Evolutionary conservation across 1,140 invertebrate genomes (phyloP).

Genomic region (Diorhabda elongata): DNA sequence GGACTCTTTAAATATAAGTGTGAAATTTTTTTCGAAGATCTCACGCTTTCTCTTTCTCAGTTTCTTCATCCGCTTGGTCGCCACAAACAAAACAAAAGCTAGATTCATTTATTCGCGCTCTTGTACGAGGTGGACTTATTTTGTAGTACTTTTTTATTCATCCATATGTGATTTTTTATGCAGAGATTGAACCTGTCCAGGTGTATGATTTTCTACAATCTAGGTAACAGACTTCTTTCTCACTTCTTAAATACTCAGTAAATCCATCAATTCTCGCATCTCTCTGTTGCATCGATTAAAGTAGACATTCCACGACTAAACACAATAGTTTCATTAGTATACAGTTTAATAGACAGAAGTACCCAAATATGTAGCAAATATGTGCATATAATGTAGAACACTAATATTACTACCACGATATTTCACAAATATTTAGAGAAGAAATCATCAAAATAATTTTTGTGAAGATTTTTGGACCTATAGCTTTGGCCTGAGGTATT

Average conservation of each 20-base stretch:
- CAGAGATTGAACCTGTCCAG: not conserved
- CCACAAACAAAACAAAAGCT: not conserved
- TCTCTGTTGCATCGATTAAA: not conserved
- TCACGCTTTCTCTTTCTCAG: not conserved
- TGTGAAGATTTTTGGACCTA: too few relatives aligned
- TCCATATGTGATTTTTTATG: not conserved
- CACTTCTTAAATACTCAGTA: not conserved
- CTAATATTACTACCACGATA: too few relatives aligned
- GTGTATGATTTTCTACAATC: not conserved
- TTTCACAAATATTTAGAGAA: too few relatives aligned
- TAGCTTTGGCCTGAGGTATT: too few relatives aligned
- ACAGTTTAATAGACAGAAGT: too few relatives aligned
- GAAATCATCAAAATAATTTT: too few relatives aligned
- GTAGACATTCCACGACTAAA: slow-evolving; percentile 1
- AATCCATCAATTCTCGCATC: not conserved
- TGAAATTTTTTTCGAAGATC: too few relatives aligned
- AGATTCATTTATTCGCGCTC: slow-evolving; percentile 4
- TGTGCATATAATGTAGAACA: too few relatives aligned
- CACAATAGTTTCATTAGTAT: not conserved
- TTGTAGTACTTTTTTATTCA: not conserved
- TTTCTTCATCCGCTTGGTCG: too few relatives aligned
- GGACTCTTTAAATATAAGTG: too few relatives aligned
- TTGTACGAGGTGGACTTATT: not conserved
- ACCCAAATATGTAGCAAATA: too few relatives aligned
- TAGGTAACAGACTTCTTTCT: too few relatives aligned